Base-by-base conservation (phyloP, 2,888 invertebrate species). In the Nemotelus pantherinus region DNA sequence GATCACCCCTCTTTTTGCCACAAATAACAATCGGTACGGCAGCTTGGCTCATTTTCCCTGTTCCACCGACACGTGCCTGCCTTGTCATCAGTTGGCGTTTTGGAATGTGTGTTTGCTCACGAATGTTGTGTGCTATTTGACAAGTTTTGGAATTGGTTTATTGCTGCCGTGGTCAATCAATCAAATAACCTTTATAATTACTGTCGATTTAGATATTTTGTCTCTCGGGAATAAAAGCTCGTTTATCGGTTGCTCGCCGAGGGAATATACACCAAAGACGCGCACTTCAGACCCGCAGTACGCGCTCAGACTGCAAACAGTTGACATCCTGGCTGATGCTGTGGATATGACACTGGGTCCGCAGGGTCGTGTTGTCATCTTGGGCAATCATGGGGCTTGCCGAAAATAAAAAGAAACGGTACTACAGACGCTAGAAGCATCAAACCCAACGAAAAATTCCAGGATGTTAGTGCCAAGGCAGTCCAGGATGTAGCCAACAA, bases 271-370 rank as follows among this genome's bases (percentile, higher is more conserved):
- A 95, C 99, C 78, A 99, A 99, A 90, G 99, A 99, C 89, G 95
- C 99, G 55, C 93, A 95, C 84, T 99, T 99, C 88, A 99, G 99
- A 44, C 92, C 97, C 77, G 99, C 99, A 89, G 98, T 98, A 80
- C 91, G 99, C 86, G 96, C 90, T 96, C 82, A 99, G 99, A 99
- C 90, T 99, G 76, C 96, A 97, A 87, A 99, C 99, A 79, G 99
- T 99, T 41, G 98, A 99, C 88, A 90, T 98, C 77, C 90, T 99
- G 70, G 98, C 99, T 44, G 99, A 99, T 89, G 98, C 99, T 77
- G 99, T 99, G n/a, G 98, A 99, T 48, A 98, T 99, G 76, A 99
- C 99, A 75, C 98, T 99, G 99, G 99, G 99, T 70, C 99, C 99
- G 77, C 99, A 99, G 90, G 99, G 99, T 74, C 93, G 99, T 83